Evolutionary conservation across 2,113 vertebrate species (phyloP), one percentile per base, ranked within the genome.

Genomic region (Martes martes): DNA sequence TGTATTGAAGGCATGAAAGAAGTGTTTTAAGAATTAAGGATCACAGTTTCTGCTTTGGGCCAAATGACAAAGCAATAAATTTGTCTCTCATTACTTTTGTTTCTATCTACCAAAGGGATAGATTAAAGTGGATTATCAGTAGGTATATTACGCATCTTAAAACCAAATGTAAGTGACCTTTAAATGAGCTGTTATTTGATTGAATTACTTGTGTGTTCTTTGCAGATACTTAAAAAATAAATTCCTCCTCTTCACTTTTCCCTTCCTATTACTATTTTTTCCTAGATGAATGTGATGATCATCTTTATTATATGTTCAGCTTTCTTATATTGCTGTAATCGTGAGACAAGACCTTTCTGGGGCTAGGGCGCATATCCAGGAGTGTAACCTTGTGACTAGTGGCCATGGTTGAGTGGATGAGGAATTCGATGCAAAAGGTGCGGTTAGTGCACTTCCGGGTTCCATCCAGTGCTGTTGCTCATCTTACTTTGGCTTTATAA

Each of bases 11-110:
- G 21, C 52, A 45, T 79, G 23, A 69, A 92, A 19, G 67, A 57
- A 78, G 63, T 57, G 33, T 83, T 85, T 88, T 93, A 87, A 79
- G 71, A 85, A 82, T 84, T 74, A 83, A 89, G 26, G 69, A 79
- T 33, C 55, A 79, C 13, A 82, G 42, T 86, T 89, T 33, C 69
- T 83, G 52, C 57, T 94, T 81, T 31, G 95, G 80, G 15, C 26
- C 87, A 92, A 85, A 52, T 59, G 52, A 28, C 84, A 79, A 84
- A 95, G 71, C 39, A 69, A 11, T 28, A 81, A 50, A 31, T 89
- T 84, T 92, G 21, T 90, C 21, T 94, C 73, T 74, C n/a, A 16
- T 79, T 81, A 3, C 18, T 91, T 97, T 79, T 88, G 14, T 94
- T 89, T 90, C 9, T 86, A 13, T 73, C 11, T 52, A 33, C 11